These are phyloP conservation scores for Flexamia atlantica DNA, from an alignment of 2,888 invertebrate species.

Conservation along the genomic window DNA sequence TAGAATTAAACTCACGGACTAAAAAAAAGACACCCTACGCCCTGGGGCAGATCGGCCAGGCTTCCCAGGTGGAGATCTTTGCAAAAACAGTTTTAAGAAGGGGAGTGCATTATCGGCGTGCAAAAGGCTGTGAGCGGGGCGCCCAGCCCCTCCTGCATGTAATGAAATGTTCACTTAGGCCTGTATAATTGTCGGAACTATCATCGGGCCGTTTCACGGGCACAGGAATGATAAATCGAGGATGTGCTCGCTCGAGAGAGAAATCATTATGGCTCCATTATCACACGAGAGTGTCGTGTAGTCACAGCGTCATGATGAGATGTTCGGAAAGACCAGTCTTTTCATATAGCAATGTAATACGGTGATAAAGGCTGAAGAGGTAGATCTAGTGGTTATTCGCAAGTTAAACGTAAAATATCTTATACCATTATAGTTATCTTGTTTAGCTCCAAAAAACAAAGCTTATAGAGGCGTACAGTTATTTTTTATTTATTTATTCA, in stretches of 20 bases:
- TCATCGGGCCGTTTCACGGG: background rate
- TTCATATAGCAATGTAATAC: too few relatives aligned
- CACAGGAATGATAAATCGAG: constrained; percentile 11
- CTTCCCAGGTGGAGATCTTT: background rate
- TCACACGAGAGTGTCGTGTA: background rate
- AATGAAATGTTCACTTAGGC: constrained; percentile 39
- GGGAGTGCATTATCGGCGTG: constrained; percentile 19
- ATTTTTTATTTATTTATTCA: too few relatives aligned
- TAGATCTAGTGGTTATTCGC: too few relatives aligned
- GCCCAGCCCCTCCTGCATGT: background rate
- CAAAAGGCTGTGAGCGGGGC: background rate
- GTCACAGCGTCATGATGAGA: background rate
- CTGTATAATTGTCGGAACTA: constrained; percentile 33
- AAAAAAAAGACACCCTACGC: background rate
- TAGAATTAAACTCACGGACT: background rate
- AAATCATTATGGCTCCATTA: constrained; percentile 28
- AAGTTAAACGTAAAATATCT: too few relatives aligned
- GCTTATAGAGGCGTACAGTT: too few relatives aligned
- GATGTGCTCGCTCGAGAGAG: constrained; percentile 5
- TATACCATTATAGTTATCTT: too few relatives aligned
- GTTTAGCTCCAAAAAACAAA: too few relatives aligned
- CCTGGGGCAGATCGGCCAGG: background rate
- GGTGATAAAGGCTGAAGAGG: too few relatives aligned
- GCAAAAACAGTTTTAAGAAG: constrained; percentile 21
- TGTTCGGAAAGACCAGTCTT: too few relatives aligned